A percentile compares a stretch with the other conserved stretches of the same genome.
These are phyloP conservation scores for Physeter macrocephalus DNA, from an alignment of 2,113 vertebrate genomes.

Conservation along the genomic window DNA sequence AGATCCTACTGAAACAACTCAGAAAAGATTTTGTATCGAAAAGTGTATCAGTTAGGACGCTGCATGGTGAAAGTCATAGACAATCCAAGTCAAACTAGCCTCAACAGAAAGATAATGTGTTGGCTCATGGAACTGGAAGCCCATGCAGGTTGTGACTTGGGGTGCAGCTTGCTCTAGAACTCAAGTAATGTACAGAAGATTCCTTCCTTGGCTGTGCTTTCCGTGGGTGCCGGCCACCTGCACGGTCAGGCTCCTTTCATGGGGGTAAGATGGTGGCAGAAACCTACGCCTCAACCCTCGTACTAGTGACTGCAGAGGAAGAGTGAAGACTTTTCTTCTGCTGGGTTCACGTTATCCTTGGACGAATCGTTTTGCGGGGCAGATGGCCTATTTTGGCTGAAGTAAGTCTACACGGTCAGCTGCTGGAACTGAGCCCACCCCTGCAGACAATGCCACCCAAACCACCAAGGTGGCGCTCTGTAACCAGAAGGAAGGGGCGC, in stretches of 20 bases:
- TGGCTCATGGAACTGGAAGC: background rate
- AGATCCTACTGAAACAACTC: background rate
- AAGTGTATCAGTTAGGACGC: background rate
- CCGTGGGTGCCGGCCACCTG: background rate
- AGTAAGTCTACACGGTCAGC: background rate
- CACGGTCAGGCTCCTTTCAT: background rate
- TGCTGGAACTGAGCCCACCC: background rate
- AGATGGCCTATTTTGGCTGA: background rate
- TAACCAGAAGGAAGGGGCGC: background rate
- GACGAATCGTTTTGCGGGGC: background rate
- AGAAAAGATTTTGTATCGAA: background rate
- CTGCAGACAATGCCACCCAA: background rate
- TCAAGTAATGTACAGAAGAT: background rate
- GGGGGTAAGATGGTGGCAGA: background rate
- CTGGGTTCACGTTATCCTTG: background rate
- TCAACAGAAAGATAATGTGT: background rate
- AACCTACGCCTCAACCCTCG: rapidly evolving
- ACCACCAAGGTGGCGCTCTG: background rate
- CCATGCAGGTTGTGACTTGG: background rate
- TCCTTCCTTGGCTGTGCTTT: background rate
- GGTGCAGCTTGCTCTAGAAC: background rate
- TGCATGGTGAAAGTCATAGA: background rate
- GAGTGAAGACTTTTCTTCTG: background rate
- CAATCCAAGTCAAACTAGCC: background rate
- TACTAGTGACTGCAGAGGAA: background rate